Evolutionary conservation across 2,113 vertebrate genomes (phyloP).

Genomic region (Brachirus orientalis): DNA sequence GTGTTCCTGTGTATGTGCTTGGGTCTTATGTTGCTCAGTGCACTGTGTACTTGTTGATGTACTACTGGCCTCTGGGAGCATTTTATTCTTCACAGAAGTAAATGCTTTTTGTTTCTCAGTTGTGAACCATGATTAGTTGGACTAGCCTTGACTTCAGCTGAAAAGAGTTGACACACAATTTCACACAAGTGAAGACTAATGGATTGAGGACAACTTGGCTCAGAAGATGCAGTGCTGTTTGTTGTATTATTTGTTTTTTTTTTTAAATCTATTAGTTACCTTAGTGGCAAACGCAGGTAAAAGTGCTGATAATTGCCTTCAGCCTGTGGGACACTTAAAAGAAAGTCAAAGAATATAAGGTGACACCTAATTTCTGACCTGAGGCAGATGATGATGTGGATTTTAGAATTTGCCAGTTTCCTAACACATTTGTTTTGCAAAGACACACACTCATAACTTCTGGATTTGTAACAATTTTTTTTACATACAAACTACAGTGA

Average conservation of each 20-base stretch:
- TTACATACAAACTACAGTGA: no score
- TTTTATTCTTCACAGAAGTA: slow-evolving; percentile 20
- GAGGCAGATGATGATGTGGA: neutral
- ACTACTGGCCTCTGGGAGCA: slow-evolving; percentile 1
- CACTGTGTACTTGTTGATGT: neutral
- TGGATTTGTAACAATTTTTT: no score
- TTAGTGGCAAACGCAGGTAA: slow-evolving; percentile 13
- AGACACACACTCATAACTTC: no score
- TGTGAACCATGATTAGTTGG: slow-evolving; percentile 20
- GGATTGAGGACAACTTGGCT: slow-evolving; percentile 13
- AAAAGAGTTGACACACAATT: slow-evolving; percentile 22
- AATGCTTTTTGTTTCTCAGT: slow-evolving; percentile 17
- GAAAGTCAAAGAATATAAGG: neutral
- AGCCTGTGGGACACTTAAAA: slow-evolving; percentile 16
- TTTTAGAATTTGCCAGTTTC: no score
- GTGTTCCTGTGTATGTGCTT: neutral
- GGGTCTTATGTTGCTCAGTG: slow-evolving; percentile 7
- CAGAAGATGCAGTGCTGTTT: slow-evolving; percentile 3
- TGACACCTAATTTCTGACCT: neutral
- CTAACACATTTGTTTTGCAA: no score
- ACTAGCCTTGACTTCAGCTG: slow-evolving; percentile 27
- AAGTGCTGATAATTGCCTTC: slow-evolving; percentile 23
- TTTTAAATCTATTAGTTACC: slow-evolving; percentile 21
- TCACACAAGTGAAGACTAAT: slow-evolving; percentile 19
- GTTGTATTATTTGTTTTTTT: slow-evolving; percentile 18